Evolutionary conservation across 1,140 invertebrate genomes (phyloP), one percentile per base, ranked within the genome.

Genomic region (Euura saliciscinereae): DNA sequence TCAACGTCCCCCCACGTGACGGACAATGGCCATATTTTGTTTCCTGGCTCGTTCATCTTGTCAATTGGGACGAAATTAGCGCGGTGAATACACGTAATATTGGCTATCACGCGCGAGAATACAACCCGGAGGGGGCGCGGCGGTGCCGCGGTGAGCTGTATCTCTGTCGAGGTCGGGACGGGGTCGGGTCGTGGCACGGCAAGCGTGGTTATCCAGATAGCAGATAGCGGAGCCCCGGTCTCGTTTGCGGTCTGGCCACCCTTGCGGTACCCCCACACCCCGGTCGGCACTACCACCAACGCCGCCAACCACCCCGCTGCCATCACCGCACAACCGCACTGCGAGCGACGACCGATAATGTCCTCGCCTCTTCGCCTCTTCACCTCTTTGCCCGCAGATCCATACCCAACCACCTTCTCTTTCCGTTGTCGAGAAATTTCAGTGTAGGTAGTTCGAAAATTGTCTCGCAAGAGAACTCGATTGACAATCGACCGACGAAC

Each of bases 191-290:
- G 51, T n/a, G 51, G 51, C 51, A 59, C 51, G 51, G 51, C 51
- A n/a, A 59, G 51, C 51, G 85, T 82, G 86, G 86, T 87, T 86
- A 87, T 85, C 85, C 85, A 83, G 84, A 84, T 84, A 85, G 83
- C 83, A 81, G 83, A 84, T 84, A 84, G 83, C 83, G 83, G 82
- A 83, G 76, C 77, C 80, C 83, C 79, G 83, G 83, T 85, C 83
- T 85, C 83, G 83, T 85, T 85, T 85, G 83, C 77, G 83, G 83
- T 84, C 81, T 80, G 83, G 84, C 83, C 83, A 83, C 83, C 83
- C 83, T 84, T 83, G 82, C 78, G 83, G 82, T 78, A 78, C 81
- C 77, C 28, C 28, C 28, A 28, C 28, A 28, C 28, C 28, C 28
- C 28, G 28, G 28, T 28, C 1, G 1, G 28, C 28, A 28, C 28